These are phyloP conservation scores for Heloderma charlesbogerti DNA, from an alignment of 2,113 vertebrate genomes.

Conservation along the genomic window DNA sequence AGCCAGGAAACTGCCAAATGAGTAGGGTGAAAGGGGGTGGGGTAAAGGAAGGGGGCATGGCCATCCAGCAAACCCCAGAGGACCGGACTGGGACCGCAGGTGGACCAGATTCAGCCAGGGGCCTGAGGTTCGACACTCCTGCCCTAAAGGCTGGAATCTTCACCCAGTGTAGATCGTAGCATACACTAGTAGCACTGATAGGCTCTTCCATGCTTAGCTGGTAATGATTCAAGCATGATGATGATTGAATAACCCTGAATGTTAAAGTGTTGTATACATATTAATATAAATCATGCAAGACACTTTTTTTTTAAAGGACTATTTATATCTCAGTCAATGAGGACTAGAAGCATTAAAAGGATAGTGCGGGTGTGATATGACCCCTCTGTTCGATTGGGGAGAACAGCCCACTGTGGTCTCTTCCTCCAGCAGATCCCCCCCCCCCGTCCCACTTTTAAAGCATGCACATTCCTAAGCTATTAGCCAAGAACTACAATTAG, in stretches of 20 bases:
- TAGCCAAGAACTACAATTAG: conserved; percentile 55
- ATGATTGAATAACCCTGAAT: neutral
- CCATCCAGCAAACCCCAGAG: too few relatives aligned
- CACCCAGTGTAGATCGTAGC: too few relatives aligned
- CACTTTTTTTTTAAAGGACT: too few relatives aligned
- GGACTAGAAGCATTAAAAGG: neutral
- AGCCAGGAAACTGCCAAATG: too few relatives aligned
- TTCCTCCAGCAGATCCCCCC: conserved; percentile 47
- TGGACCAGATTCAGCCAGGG: too few relatives aligned
- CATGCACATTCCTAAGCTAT: conserved; percentile 7
- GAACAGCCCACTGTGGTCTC: neutral
- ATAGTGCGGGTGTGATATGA: conserved; percentile 40
- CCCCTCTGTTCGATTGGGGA: neutral
- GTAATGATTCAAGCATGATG: too few relatives aligned
- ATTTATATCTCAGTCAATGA: neutral
- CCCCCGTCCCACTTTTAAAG: conserved; percentile 44
- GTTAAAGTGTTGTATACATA: neutral
- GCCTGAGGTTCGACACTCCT: too few relatives aligned
- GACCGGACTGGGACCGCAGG: too few relatives aligned
- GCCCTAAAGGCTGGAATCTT: too few relatives aligned
- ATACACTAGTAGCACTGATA: too few relatives aligned
- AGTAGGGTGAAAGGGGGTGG: too few relatives aligned
- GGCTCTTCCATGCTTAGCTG: neutral
- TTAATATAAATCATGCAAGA: neutral
- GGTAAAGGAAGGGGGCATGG: too few relatives aligned